Base-by-base conservation (phyloP, 2,797 vertebrate genomes). In the Channa striata region DNA sequence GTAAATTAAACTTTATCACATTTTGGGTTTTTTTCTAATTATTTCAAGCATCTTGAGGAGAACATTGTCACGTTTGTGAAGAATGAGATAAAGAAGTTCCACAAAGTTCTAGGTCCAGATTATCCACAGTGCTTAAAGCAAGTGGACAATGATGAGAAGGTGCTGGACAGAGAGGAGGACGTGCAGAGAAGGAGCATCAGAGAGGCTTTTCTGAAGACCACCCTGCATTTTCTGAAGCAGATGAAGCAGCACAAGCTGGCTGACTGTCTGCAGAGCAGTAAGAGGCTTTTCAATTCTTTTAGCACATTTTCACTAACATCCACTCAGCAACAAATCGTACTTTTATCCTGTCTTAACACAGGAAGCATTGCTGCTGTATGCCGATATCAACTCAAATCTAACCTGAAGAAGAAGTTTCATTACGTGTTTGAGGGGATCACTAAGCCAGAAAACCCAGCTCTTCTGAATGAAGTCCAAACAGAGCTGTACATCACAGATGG, bases 381-480 rank as follows among this genome's bases (percentile, higher is more conserved):
- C n/a, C 17, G 44, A 43, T 8, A 2, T 17, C 17, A 44, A n/a
- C 56, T 59, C 40, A 44, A 59, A 11, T 19, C 40, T 30, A 2
- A n/a, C 8, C 17, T 59, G 23, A 30, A 44, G 47, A 62, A 13
- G 42, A 59, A 46, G 25, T 59, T 46, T 23, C 42, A 46, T 7
- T 5, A 20, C 34, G 19, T 59, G 57, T 62, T 62, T 25, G 47
- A 62, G 16, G 59, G 59, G 23, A 62, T 50, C 25, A 47, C n/a
- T n/a, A n/a, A n/a, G n/a, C n/a, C 21, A 30, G 47, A 36, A 50
- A 50, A 62, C 20, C 36, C 34, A 23, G 44, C 36, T 36, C 36
- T 8, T 34, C 47, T 68, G 56, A 37, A 59, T 14, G n/a, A 68
- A 4, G 51, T 68, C 25, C 51, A 59, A 37, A 59, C 65, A 14